Percentiles rank a stretch among this genome's conserved stretches.
Evolutionary conservation across 2,797 vertebrate genomes (phyloP).

Genomic region (Lophius americanus): DNA sequence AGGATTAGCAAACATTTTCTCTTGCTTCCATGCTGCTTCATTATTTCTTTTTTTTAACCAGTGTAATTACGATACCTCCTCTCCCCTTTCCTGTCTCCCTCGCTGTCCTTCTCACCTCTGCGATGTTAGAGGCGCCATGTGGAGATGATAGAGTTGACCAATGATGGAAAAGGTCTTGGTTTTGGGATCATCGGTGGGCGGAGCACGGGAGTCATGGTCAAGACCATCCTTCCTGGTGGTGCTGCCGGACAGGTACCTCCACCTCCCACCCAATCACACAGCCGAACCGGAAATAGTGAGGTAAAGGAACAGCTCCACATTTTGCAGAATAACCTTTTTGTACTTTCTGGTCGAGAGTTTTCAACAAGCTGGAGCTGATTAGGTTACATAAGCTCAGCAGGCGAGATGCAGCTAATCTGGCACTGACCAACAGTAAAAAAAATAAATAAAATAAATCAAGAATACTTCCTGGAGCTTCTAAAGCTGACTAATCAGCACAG

Average conservation of each 20-base stretch:
- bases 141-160: slow-evolving; percentile 90
- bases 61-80: slow-evolving; percentile 5
- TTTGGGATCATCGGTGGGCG: slow-evolving; percentile 96
- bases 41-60: neutral
- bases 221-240: slow-evolving; percentile 93
- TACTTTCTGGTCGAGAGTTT: neutral
- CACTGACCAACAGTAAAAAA: too few species aligned
- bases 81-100: neutral
- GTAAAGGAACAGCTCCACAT: neutral
- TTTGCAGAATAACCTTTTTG: neutral
- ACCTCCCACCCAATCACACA: neutral
- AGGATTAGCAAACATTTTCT: neutral
- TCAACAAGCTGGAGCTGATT: too few species aligned
- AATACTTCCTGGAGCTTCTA: neutral
- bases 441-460: too few species aligned
- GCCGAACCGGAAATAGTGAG: neutral
- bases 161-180: slow-evolving; percentile 93
- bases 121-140: slow-evolving; percentile 84
- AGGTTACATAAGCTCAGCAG: too few species aligned
- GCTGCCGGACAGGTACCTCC: slow-evolving; percentile 89
- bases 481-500: neutral
- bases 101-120: neutral
- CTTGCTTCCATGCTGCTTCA: neutral
- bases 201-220: slow-evolving; percentile 92
- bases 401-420: too few species aligned